Base-by-base conservation (phyloP, 2,888 invertebrate species). In the Pristionchus exspectatus region DNA sequence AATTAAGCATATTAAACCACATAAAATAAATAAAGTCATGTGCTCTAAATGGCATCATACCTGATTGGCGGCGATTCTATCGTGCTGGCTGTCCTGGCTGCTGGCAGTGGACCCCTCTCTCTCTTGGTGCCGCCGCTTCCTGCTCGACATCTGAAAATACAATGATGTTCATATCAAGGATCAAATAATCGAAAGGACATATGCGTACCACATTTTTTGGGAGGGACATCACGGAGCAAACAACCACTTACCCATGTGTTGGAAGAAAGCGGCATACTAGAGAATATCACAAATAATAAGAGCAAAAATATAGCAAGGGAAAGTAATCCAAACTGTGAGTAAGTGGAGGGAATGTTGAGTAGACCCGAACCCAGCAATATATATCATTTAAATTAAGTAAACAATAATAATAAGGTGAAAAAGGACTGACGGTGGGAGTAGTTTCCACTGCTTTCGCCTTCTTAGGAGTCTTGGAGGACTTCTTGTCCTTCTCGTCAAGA, bases 31-130 rank as follows among this genome's bases (percentile, higher is more conserved):
- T 27, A 2, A 66, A 74, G n/a, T 69, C 33, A 74, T 0, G 0
- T 33, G 4, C n/a, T n/a, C n/a, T 44, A 2, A 77, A 24, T 5
- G 38, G 21, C 10, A 3, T 44, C 81, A 1, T 14, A 81, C 81
- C 24, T 81, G 54, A 50, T 81, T 81, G 16, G 81, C 81, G 54
- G 81, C 54, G 50, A 81, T 81, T 21, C 27, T 50, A 14, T 16
- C 33, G 27, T 33, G n/a, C 33, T 9, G 21, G 10, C 74, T 54
- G 14, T 14, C 50, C 50, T 81, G 81, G 18, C 50, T 30, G 59
- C 84, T 85, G 14, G 59, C 84, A 5, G 33, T 59, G 5, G 84
- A 85, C 21, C 84, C 84, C 33, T 85, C 84, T 0, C 84, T 59
- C 2, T 59, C 84, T 16, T 18, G 33, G 0, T 16, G 16, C 59